Conservation (phyloP, 2,888 invertebrate species). For the Frankliniella fusca region DNA sequence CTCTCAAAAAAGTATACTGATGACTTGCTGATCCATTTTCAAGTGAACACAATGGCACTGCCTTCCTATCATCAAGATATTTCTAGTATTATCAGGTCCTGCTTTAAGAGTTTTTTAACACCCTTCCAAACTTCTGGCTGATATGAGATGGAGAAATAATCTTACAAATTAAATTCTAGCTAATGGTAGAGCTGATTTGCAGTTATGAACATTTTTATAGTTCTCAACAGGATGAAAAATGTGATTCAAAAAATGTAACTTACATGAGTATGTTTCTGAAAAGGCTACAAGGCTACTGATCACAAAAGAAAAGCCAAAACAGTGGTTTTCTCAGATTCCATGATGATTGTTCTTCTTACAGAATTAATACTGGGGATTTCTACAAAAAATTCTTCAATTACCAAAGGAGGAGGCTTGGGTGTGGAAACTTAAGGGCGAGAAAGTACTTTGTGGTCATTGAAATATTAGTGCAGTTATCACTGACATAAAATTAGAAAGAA, state of each 20-base stretch:
- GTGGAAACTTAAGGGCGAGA: too few relatives aligned
- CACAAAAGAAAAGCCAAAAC: not conserved
- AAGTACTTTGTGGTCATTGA: too few relatives aligned
- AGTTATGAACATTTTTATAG: not conserved
- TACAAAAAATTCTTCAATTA: not conserved
- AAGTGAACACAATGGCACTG: constrained; percentile 8
- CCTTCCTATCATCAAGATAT: not conserved
- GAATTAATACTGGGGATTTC: constrained; percentile 11
- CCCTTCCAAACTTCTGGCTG: not conserved
- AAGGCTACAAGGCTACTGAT: not conserved
- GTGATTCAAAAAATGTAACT: not conserved
- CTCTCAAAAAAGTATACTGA: not conserved
- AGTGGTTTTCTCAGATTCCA: not conserved
- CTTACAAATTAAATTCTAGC: not conserved
- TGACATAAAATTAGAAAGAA: not conserved
- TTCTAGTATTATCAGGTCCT: too few relatives aligned
- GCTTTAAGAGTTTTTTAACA: not conserved
- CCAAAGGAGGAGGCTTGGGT: too few relatives aligned
- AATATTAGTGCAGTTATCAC: too few relatives aligned
- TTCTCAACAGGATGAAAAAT: too few relatives aligned
- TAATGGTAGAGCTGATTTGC: not conserved
- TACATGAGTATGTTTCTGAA: too few relatives aligned
- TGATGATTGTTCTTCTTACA: not conserved
- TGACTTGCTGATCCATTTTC: not conserved
- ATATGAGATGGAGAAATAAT: not conserved